A percentile compares a stretch with the other conserved stretches of the same genome.
Conservation (phyloP, 2,888 invertebrate genomes). For the Lasioglossum vierecki region DNA sequence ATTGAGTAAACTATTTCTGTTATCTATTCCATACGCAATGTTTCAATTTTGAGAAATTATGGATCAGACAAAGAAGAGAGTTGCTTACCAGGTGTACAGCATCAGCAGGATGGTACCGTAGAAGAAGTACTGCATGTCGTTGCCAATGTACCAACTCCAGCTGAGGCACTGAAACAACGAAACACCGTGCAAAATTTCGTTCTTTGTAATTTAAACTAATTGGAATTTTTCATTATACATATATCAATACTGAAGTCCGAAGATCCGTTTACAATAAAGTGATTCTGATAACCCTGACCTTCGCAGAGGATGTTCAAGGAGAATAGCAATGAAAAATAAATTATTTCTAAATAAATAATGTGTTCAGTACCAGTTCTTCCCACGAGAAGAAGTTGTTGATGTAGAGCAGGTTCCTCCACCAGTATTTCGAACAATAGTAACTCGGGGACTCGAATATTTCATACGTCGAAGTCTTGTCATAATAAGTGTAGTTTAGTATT, state of each 20-base stretch:
- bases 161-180: constrained; percentile 82
- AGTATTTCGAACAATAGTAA: constrained; percentile 84
- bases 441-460: constrained; percentile 81
- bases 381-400: constrained; percentile 84
- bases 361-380: constrained; percentile 79
- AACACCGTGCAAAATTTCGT: not conserved
- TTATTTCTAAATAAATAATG: not conserved
- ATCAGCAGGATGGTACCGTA: constrained; percentile 81
- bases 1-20: not conserved
- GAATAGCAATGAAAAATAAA: not conserved
- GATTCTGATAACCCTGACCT: no score
- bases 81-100: constrained; percentile 81
- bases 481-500: constrained; percentile 82
- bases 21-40: no score
- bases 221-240: no score
- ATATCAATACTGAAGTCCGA: no score
- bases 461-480: constrained; percentile 81
- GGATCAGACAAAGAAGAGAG: not conserved
- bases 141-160: constrained; percentile 85
- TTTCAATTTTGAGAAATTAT: not conserved
- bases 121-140: constrained; percentile 84
- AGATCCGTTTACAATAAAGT: no score
- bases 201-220: no score
- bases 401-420: constrained; percentile 86
- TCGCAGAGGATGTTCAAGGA: no score